These are phyloP conservation scores for Scrobipalpa costella DNA, from an alignment of 2,888 invertebrate genomes.

Conservation along the genomic window DNA sequence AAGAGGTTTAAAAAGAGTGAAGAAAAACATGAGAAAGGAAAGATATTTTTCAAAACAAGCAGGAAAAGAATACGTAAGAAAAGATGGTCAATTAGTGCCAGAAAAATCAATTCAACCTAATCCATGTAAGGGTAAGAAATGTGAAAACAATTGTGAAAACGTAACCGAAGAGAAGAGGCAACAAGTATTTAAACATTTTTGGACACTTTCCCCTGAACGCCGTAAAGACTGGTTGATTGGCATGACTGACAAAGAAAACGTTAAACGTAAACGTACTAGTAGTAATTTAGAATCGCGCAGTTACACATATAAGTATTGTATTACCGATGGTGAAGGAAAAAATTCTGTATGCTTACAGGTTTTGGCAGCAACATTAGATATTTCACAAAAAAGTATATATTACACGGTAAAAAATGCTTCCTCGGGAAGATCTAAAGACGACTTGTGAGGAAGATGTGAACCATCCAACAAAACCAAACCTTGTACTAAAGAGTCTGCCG, in stretches of 20 bases:
- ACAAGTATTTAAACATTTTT: constrained; percentile 31
- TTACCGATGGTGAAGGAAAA: constrained; percentile 34
- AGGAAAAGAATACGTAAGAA: constrained; percentile 22
- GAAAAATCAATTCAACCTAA: constrained; percentile 21
- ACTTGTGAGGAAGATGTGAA: constrained; percentile 32
- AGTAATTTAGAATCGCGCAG: constrained; percentile 21
- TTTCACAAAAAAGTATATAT: constrained; percentile 28
- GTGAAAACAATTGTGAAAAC: constrained; percentile 33
- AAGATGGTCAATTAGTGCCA: constrained; percentile 19
- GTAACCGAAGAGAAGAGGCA: constrained; percentile 29
- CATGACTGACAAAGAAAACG: constrained; percentile 22
- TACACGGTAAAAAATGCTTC: constrained; percentile 25
- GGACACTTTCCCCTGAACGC: constrained; percentile 22
- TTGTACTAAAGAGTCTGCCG: constrained; percentile 22
- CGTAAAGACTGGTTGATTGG: constrained; percentile 30
- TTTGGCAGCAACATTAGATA: constrained; percentile 31
- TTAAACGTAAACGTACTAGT: constrained; percentile 31
- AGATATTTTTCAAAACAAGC: neutral
- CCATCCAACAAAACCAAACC: constrained; percentile 33
- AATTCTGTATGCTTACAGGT: constrained; percentile 32
- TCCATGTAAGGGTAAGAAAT: constrained; percentile 30
- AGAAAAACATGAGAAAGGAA: constrained; percentile 28
- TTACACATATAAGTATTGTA: constrained; percentile 30
- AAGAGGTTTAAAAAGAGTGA: constrained; percentile 27
- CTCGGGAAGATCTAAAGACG: constrained; percentile 30